These are phyloP conservation scores for Dicrurus megarhynchus DNA, from an alignment of 2,113 vertebrate species.

Conservation along the genomic window DNA sequence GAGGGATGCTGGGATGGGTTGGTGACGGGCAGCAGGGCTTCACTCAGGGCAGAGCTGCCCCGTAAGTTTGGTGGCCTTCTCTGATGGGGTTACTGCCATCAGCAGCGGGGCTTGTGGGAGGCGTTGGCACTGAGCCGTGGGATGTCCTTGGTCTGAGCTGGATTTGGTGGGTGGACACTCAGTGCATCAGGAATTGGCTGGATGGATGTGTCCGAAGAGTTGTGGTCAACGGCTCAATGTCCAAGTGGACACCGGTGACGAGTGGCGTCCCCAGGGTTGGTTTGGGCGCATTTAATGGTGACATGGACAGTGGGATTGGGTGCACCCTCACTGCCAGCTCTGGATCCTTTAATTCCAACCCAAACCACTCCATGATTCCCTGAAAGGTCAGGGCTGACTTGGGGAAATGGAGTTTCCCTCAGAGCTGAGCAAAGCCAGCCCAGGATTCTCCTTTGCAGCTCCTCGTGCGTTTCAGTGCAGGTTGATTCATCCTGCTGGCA, in stretches of 20 bases:
- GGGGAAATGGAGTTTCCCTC: neutral
- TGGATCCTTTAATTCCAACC: neutral
- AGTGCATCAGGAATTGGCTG: neutral
- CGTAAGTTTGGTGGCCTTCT: neutral
- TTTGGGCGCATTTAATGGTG: neutral
- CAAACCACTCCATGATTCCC: neutral
- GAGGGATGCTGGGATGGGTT: neutral
- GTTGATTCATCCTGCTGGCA: neutral
- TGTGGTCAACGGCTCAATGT: neutral
- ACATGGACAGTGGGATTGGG: neutral
- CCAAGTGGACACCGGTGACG: neutral
- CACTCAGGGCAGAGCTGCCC: neutral
- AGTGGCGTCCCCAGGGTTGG: neutral
- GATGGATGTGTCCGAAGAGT: neutral
- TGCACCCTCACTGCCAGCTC: neutral
- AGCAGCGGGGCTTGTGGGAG: neutral
- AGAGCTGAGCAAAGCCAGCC: neutral
- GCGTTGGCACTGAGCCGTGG: neutral
- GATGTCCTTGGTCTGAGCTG: rapidly evolving
- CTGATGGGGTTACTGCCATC: neutral
- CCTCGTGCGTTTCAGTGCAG: neutral
- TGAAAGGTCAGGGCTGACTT: neutral
- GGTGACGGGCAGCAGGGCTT: neutral
- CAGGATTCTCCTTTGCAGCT: neutral
- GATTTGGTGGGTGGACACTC: neutral